Conservation (phyloP, 1,140 invertebrate species). For the Drosophila mojavensis region DNA sequence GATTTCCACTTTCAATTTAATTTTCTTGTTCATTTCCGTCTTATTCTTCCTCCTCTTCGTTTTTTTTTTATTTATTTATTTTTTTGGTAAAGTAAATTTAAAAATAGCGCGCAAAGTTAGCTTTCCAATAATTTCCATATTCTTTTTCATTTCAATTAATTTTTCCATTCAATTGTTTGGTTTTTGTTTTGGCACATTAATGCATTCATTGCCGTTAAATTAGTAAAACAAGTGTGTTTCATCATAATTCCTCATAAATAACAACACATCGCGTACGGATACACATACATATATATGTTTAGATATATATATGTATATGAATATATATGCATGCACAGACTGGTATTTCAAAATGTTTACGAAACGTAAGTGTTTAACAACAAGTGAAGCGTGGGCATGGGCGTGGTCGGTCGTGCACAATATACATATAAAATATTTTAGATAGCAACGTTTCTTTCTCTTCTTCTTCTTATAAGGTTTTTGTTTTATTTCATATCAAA, state of each 20-base stretch:
- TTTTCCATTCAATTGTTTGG: conserved; percentile 6
- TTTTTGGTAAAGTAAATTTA: conserved; percentile 39
- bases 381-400: conserved; percentile 66
- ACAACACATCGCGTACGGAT: conserved; percentile 30
- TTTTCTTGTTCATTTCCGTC: conserved; percentile 4
- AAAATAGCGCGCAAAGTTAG: conserved; percentile 28
- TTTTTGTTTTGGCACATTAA: conserved; percentile 70
- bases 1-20: conserved; percentile 26
- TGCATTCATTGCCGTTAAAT: conserved; percentile 52
- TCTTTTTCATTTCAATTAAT: conserved; percentile 5
- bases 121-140: conserved; percentile 5
- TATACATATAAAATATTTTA: conserved; percentile 41
- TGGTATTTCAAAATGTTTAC: conserved; percentile 31
- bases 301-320: conserved; percentile 34
- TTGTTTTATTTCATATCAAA: conserved; percentile 41
- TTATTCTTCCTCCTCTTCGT: too few relatives aligned
- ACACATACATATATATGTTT: background rate
- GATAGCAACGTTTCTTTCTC: conserved; percentile 29
- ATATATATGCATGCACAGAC: conserved; percentile 25
- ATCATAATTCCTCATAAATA: conserved; percentile 64
- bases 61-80: conserved; percentile 7
- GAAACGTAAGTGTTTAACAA: conserved; percentile 66
- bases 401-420: conserved; percentile 20
- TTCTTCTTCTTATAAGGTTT: background rate
- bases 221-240: conserved; percentile 48